Evolutionary conservation across 2,797 vertebrate genomes (phyloP), one percentile per base, ranked within the genome.

Genomic region (Schizopygopsis malacanthus): DNA sequence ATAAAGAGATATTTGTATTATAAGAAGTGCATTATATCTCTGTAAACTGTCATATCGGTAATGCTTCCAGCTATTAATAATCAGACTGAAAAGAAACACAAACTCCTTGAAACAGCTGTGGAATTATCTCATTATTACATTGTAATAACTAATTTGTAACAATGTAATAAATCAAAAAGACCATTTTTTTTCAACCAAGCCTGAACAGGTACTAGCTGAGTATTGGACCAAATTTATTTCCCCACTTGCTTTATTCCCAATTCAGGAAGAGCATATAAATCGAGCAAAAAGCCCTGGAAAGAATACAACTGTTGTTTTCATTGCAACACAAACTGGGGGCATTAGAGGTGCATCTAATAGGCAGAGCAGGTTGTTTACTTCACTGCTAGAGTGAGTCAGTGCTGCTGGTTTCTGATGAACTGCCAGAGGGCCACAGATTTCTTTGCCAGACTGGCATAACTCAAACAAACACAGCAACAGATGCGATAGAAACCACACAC

Each of bases 381-480:
- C 79, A 79, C 82, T 82, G 84, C 28, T 56, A 59, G 59, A 75
- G 50, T 76, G 50, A 78, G 80, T 85, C 79, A 81, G 82, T 76
- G 50, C 85, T 85, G 81, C 86, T 65, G 82, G 86, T 72, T 80
- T 59, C 63, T 85, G 80, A 86, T 73, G 65, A 59, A 28, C 79
- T 87, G 88, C 90, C 87, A 85, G 76, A 83, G 80, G 84, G 78
- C 25, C 65, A 50, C 89, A 85, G 83, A 87, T 90, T 87, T 90
- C 85, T 65, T 63, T 79, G 87, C 82, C 89, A 90, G 85, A 91
- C 83, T 83, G 84, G 84, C 79, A 85, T 70, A 65, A 80, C 87
- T 86, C 81, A 84, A 83, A 85, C 81, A 67, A 54, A 81, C 79
- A 71, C 20, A 67, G 47, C 77, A 84, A 88, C 88, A 89, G 90